These are phyloP conservation scores for Pheucticus melanocephalus DNA, from an alignment of 2,113 vertebrate genomes.

Conservation along the genomic window DNA sequence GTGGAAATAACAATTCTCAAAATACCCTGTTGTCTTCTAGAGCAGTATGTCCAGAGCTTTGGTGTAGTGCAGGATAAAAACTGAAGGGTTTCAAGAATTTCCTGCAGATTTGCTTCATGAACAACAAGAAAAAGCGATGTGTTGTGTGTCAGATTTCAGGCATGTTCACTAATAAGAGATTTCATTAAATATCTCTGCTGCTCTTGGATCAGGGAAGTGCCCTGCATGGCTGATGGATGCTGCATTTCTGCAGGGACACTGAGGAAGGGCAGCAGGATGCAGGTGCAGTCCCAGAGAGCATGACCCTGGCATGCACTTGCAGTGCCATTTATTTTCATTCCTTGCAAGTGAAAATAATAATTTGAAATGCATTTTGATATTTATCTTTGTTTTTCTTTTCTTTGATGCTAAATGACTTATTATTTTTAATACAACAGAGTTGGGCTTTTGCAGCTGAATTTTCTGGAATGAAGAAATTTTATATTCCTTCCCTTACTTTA, in stretches of 20 bases:
- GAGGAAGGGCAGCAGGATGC: neutral
- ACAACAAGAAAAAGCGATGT: neutral
- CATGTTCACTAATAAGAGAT: neutral
- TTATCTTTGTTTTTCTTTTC: neutral
- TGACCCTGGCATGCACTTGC: rapidly evolving
- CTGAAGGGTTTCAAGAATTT: neutral
- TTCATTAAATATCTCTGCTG: neutral
- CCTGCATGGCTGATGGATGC: neutral
- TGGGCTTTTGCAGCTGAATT: neutral
- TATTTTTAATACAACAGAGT: neutral
- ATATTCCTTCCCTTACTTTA: neutral
- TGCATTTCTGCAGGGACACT: neutral
- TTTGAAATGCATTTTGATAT: neutral
- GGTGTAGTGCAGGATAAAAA: neutral
- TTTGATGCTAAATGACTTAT: neutral
- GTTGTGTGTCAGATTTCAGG: neutral
- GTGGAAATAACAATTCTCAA: neutral
- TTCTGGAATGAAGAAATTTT: neutral
- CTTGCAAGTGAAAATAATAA: neutral
- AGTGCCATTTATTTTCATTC: neutral
- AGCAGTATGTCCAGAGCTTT: neutral
- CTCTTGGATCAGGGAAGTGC: neutral
- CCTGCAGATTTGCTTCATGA: neutral
- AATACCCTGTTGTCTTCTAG: neutral
- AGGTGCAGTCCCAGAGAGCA: neutral